Evolutionary conservation across 2,797 vertebrate genomes (phyloP).

Genomic region (Sardinella longiceps): DNA sequence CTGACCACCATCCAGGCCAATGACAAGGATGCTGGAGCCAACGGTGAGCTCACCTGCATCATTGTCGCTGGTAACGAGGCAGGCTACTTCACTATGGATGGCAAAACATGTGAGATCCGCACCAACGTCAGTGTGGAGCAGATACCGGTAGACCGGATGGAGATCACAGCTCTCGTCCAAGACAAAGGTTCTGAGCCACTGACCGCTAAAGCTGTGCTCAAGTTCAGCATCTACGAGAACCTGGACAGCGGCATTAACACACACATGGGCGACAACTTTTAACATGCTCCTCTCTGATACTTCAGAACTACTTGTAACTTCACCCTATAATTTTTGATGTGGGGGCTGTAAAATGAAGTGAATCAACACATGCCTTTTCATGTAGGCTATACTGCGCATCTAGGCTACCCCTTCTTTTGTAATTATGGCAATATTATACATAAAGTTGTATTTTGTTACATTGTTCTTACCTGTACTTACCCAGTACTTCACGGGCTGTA

Average conservation of each 20-base stretch:
- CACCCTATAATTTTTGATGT: too few relatives aligned
- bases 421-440: too few relatives aligned
- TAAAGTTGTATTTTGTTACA: too few relatives aligned
- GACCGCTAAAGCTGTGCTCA: slow-evolving; percentile 86
- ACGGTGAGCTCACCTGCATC: slow-evolving; percentile 90
- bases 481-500: too few relatives aligned
- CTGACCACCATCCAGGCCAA: slow-evolving; percentile 86
- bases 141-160: slow-evolving; percentile 76
- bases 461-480: too few relatives aligned
- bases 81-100: slow-evolving; percentile 87
- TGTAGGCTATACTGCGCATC: too few relatives aligned
- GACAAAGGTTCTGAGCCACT: slow-evolving; percentile 90
- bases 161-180: slow-evolving; percentile 83
- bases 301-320: too few relatives aligned
- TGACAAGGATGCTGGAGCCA: slow-evolving; percentile 90
- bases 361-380: too few relatives aligned
- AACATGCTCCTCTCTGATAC: too few relatives aligned
- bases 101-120: slow-evolving; percentile 88
- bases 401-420: too few relatives aligned
- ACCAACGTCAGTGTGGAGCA: slow-evolving; percentile 88
- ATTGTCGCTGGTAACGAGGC: slow-evolving; percentile 87
- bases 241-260: slow-evolving; percentile 80
- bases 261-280: slow-evolving; percentile 79
- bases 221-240: slow-evolving; percentile 78
- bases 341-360: too few relatives aligned